Percentiles rank a stretch among this genome's conserved stretches.
phyloP scores from a whole-genome alignment of 2,888 invertebrate genomes.

The Tortrix viridana region DNA sequence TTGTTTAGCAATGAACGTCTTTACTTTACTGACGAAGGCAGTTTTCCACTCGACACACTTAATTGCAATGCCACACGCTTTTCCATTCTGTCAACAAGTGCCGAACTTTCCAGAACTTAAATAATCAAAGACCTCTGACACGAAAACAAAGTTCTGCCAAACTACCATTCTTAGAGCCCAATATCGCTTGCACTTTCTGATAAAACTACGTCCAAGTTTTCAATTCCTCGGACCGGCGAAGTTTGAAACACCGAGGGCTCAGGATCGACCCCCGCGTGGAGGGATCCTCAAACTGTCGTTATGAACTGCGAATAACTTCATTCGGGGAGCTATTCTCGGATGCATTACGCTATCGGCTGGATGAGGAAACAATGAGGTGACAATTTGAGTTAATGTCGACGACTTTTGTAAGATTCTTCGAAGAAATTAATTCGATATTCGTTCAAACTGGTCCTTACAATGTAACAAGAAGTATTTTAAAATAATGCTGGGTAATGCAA shows the following conservation, averaged over 20 bases:
- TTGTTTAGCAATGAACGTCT: too few species aligned
- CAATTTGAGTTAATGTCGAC: conserved; percentile 18
- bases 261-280: conserved; percentile 25
- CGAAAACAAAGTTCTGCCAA: background rate
- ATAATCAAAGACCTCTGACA: background rate
- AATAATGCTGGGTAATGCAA: too few species aligned
- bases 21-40: too few species aligned
- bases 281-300: conserved; percentile 36
- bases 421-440: too few species aligned
- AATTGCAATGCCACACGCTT: too few species aligned
- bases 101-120: background rate
- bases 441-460: too few species aligned
- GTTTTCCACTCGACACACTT: too few species aligned
- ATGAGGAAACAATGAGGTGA: conserved; percentile 31
- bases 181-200: conserved; percentile 24
- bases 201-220: conserved; percentile 34
- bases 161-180: background rate
- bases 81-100: too few species aligned
- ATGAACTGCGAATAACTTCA: conserved; percentile 35
- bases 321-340: conserved; percentile 28
- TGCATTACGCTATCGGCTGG: conserved; percentile 27
- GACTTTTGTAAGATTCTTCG: too few species aligned
- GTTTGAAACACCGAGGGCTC: conserved; percentile 24
- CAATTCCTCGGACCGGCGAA: conserved; percentile 32
- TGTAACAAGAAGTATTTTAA: too few species aligned